phyloP scores from a whole-genome alignment of 2,113 vertebrate species.

The Chrysochloris asiatica region DNA sequence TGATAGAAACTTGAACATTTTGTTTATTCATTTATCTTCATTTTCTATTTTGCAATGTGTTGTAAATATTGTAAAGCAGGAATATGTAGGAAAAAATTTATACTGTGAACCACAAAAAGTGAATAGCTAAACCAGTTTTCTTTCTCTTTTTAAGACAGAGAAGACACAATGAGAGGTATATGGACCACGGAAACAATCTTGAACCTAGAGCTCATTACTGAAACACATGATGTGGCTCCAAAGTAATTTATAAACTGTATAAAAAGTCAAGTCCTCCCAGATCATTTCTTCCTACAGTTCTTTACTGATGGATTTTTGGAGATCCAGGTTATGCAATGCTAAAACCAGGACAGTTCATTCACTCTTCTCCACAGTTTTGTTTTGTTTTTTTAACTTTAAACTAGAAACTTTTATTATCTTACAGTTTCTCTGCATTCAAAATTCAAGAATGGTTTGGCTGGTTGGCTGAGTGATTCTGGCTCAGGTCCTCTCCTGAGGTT shows the following conservation, averaged over 20 bases:
- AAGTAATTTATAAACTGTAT: not conserved
- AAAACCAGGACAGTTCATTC: not conserved
- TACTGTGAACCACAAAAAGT: not conserved
- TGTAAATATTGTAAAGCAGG: not conserved
- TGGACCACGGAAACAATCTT: not conserved
- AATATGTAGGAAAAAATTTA: not conserved
- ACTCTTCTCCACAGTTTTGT: not conserved
- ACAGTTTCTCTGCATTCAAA: too few relatives aligned
- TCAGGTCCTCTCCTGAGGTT: too few relatives aligned
- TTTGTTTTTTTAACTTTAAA: too few relatives aligned
- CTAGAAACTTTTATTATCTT: too few relatives aligned
- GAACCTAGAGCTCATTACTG: not conserved
- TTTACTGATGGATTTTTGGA: not conserved
- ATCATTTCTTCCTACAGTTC: not conserved
- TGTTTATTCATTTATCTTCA: slow-evolving; percentile 1
- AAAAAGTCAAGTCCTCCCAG: not conserved
- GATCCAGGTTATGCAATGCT: not conserved
- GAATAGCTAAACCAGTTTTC: not conserved
- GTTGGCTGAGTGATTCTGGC: too few relatives aligned
- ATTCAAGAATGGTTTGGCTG: too few relatives aligned
- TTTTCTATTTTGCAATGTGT: not conserved
- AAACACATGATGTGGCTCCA: not conserved
- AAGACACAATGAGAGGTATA: not conserved
- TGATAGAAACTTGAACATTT: not conserved
- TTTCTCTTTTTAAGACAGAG: not conserved